Base-by-base conservation (phyloP, 1,140 invertebrate genomes). In the Saccostrea echinata region DNA sequence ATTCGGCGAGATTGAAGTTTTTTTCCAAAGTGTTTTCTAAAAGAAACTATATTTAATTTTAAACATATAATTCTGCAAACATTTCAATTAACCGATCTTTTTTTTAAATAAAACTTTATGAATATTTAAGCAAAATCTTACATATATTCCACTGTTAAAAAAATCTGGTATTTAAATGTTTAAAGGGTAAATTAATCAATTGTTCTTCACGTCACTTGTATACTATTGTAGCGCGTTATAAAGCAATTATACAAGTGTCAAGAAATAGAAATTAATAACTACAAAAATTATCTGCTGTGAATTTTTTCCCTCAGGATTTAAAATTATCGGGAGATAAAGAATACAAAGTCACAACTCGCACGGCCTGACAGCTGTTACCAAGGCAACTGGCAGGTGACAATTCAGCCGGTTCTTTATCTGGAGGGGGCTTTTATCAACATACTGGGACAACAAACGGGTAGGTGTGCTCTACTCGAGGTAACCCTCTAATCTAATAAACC, bases 341-440 rank as follows among this genome's bases (percentile, higher is more conserved):
- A 71, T 13, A 71, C 24, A 30, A 71, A 9, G 27, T 71, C 24
- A 8, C 24, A 30, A 52, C 35, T 83, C 35, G 81, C 81, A 35
- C 35, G 35, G 3, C 13, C 33, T 16, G 81, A 83, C 81, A 83
- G 35, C 81, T 83, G 81, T 83, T 83, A 83, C 81, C 43, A n/a
- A 33, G 30, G 35, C 81, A 51, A 53, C 51, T 83, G 81, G 81
- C 81, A 83, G 81, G 81, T 52, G 35, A 76, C 21, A 83, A 53
- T 30, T 51, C 35, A 18, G 21, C n/a, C 13, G 8, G 81, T 52
- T 51, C 51, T 52, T 83, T 83, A 51, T 83, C 81, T 52, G 81
- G 21, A 51, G 35, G 35, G 21, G 35, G 35, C 33, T 11, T 83
- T 51, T 83, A 83, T 83, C n/a, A 52, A 83, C 35, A 43, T 21